Percentiles rank a stretch among this genome's conserved stretches.
Conservation (phyloP, 2,888 invertebrate species). For the Caenorhabditis plicata region DNA sequence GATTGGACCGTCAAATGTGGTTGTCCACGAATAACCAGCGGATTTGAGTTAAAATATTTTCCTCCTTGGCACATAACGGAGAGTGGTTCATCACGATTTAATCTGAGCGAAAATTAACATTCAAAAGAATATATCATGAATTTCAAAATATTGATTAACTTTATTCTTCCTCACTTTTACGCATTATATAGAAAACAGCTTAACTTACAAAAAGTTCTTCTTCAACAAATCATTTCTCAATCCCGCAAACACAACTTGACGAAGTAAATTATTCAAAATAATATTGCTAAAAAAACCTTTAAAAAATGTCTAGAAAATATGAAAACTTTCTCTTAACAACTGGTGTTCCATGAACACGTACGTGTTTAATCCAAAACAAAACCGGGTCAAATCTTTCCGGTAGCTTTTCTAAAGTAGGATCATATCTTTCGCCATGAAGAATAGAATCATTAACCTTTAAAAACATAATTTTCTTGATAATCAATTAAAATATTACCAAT, state of each 20-base stretch:
- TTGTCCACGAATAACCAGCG: conserved; percentile 58
- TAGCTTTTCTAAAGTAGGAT: conserved; percentile 59
- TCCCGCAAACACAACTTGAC: conserved; percentile 48
- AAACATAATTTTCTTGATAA: neutral
- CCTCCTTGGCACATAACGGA: conserved; percentile 38
- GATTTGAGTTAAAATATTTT: conserved; percentile 31
- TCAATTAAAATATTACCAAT: conserved; percentile 16
- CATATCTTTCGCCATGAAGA: conserved; percentile 59
- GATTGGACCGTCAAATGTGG: conserved; percentile 58
- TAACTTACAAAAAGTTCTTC: conserved; percentile 34
- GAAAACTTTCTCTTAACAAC: conserved; percentile 58
- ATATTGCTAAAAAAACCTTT: conserved; percentile 52
- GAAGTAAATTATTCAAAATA: conserved; percentile 56
- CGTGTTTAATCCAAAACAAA: conserved; percentile 60
- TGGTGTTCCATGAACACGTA: conserved; percentile 56
- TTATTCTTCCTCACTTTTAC: too few relatives aligned
- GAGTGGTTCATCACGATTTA: conserved; percentile 47
- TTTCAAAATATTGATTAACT: too few relatives aligned
- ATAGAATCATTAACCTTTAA: conserved; percentile 53
- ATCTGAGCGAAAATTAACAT: conserved; percentile 3
- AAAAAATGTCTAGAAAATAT: neutral
- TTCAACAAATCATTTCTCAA: conserved; percentile 30
- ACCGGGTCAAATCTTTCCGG: conserved; percentile 59
- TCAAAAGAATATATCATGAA: neutral
- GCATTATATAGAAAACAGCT: neutral